Base-by-base conservation (phyloP, 2,888 invertebrate genomes). In the Drosophila rubida region DNA sequence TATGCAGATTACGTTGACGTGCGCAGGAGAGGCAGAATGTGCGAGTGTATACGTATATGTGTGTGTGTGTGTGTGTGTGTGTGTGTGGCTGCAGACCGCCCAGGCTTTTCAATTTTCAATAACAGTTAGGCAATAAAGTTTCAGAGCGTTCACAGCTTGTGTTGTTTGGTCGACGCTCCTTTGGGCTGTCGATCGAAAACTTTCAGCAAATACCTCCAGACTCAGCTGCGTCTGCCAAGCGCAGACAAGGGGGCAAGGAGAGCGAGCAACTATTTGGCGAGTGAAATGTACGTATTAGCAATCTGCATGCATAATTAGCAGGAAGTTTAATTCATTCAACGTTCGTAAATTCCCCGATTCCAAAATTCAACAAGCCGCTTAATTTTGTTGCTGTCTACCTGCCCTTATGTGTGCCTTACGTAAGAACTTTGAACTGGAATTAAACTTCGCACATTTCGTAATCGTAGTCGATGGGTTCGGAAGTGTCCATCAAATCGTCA, bases 51-150 rank as follows among this genome's bases (percentile, higher is more conserved):
- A n/a, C 25, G 55, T 14, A n/a, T 13, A 27, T 14, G 37, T 8
- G 44, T 3, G n/a, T 7, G n/a, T 4, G 19, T 2, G n/a, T 13
- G 39, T 14, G 35, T 13, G 30, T 13, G 13, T 3, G 35, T 35
- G 49, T 22, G 48, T 32, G 48, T 7, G n/a, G n/a, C 44, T 5
- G 8, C 6, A 23, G 27, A 39, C 22, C 23, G 16, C 8, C 19
- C 27, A 32, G 4, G 42, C 48, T 60, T 64, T 64, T 70, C 66
- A 63, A 67, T 70, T 73, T 78, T 68, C 79, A 79, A 79, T 76
- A 78, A 78, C 68, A 66, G 55, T 69, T 79, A 65, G 69, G 69
- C 69, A 70, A 76, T 79, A 76, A 79, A 80, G 63, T 79, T 76
- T 46, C 42, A 27, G 57, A 53, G 27, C 44, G 55, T 48, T 44